Evolutionary conservation across 2,888 invertebrate species (phyloP).

Genomic region (Diaphora mendica): DNA sequence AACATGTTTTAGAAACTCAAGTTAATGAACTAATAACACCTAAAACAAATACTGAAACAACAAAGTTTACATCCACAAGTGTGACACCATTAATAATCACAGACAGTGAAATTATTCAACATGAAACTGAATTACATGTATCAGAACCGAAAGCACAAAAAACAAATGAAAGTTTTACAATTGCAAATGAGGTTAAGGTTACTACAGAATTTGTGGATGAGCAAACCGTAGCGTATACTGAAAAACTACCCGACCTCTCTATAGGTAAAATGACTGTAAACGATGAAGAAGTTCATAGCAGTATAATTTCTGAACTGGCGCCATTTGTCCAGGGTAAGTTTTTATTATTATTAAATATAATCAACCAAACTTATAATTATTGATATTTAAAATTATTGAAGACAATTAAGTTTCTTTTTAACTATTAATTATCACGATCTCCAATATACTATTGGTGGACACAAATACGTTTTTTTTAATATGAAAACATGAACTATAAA

Average conservation of each 20-base stretch:
- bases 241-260: conserved; percentile 50
- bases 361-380: not conserved
- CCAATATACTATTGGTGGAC: too few relatives aligned
- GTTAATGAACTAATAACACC: conserved; percentile 63
- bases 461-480: too few relatives aligned
- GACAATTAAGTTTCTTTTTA: not conserved
- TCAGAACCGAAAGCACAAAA: conserved; percentile 64
- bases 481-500: too few relatives aligned
- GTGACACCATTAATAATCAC: conserved; percentile 72
- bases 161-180: conserved; percentile 62
- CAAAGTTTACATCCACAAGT: conserved; percentile 66
- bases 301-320: conserved; percentile 73
- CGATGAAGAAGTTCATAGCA: conserved; percentile 52
- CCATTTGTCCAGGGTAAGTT: conserved; percentile 69
- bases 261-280: conserved; percentile 65
- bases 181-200: conserved; percentile 69
- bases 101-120: conserved; percentile 71
- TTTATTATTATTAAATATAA: conserved; percentile 22
- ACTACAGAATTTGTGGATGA: conserved; percentile 72
- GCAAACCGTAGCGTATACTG: conserved; percentile 61
- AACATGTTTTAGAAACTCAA: conserved; percentile 68
- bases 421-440: too few relatives aligned
- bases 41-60: conserved; percentile 57
- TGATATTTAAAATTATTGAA: not conserved
- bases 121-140: conserved; percentile 71